A percentile compares a stretch with the other conserved stretches of the same genome.
Conservation (phyloP, 2,888 invertebrate genomes). For the Leucozona laternaria region DNA sequence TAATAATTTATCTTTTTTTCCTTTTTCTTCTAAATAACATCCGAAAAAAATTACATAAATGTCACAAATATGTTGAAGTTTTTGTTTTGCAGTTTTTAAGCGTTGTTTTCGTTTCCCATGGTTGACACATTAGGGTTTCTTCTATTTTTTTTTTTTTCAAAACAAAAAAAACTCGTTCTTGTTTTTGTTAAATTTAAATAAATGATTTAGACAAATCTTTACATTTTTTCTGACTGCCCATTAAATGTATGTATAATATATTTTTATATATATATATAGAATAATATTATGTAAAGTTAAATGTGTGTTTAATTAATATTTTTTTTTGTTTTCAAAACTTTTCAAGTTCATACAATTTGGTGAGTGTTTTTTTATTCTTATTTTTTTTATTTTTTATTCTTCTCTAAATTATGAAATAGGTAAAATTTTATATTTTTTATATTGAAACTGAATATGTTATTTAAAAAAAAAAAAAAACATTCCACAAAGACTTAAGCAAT, state of each 20-base stretch:
- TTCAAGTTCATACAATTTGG: slow-evolving; percentile 55
- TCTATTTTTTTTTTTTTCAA: slow-evolving; percentile 10
- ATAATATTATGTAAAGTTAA: slow-evolving; percentile 76
- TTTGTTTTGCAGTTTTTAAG: slow-evolving; percentile 18
- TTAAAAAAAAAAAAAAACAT: slow-evolving; percentile 29
- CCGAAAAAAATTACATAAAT: slow-evolving; percentile 31
- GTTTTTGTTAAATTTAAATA: slow-evolving; percentile 69
- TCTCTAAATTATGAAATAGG: slow-evolving; percentile 48
- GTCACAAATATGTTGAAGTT: slow-evolving; percentile 24
- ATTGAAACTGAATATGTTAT: slow-evolving; percentile 29
- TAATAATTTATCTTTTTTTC: slow-evolving; percentile 23
- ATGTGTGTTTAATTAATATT: slow-evolving; percentile 75
- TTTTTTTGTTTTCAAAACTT: slow-evolving; percentile 61
- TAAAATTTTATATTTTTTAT: slow-evolving; percentile 40
- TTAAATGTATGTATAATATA: slow-evolving; percentile 70
- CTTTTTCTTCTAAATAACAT: slow-evolving; percentile 37
- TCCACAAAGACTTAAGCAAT: slow-evolving; percentile 51
- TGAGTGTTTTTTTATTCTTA: slow-evolving; percentile 32
- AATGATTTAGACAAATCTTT: slow-evolving; percentile 78
- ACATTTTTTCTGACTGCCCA: slow-evolving; percentile 79
- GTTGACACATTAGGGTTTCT: slow-evolving; percentile 13
- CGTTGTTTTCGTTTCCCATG: slow-evolving; percentile 35
- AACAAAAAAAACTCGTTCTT: slow-evolving; percentile 25
- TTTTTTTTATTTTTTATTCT: slow-evolving; percentile 36
- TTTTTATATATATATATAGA: slow-evolving; percentile 71